Base-by-base conservation (phyloP, 2,797 vertebrate genomes). In the Hippopotamyrus pictus region DNA sequence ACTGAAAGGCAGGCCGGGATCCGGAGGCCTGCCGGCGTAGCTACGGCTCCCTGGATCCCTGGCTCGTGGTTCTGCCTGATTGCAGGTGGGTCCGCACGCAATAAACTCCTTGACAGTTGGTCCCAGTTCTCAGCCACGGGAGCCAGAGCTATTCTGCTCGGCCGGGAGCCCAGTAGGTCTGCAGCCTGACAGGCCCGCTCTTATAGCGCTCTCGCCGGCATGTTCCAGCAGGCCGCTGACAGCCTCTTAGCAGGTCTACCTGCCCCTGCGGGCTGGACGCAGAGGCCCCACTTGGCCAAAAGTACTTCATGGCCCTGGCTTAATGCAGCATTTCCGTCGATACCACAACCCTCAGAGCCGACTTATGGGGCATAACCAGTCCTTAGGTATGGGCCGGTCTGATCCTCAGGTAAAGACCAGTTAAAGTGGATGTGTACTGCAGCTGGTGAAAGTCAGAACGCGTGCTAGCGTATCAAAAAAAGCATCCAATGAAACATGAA, bases 251-350 rank as follows among this genome's bases (percentile, higher is more conserved):
- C 90, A 90, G 62, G 22, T 12, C 22, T 37, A 14, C n/a, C 50
- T n/a, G 83, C 14, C 85, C 46, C 37, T 89, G 88, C 87, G 91
- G 79, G 89, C 90, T 87, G 85, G 5, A 12, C 86, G 86, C 91
- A 76, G 59, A 90, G 73, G 90, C 93, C 93, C 92, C 90, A 91
- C 92, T 91, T 87, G 89, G 91, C 92, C 91, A 88, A 76, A 90
- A 22, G 51, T 90, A 92, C 92, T 90, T 91, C 92, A 92, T 89
- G 90, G 90, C 92, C 90, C 89, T 33, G 89, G 92, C 92, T 93
- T 90, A 90, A 82, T 92, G 90, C 89, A 93, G 90, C 90, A 92
- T 90, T 91, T 91, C 91, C 92, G 92, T 93, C 94, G 93, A 92
- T 92, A 93, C 90, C 89, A 89, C 90, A 91, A 91, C 91, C 92